Evolutionary conservation across 2,888 invertebrate species (phyloP), one percentile per base, ranked within the genome.

Genomic region (Pachydiplax longipennis): DNA sequence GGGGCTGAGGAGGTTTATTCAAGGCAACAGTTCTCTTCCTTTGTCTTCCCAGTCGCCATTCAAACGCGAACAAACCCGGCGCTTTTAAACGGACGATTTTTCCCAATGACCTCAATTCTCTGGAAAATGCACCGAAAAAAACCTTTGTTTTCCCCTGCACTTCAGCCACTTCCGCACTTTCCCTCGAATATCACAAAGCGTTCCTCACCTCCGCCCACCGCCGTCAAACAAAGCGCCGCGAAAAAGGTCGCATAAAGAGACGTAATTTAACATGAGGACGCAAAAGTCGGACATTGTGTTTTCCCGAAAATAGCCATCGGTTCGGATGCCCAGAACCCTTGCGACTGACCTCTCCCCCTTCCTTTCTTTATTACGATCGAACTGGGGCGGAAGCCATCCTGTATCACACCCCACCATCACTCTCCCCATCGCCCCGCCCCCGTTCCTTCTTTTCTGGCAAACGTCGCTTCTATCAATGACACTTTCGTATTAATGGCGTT

Each of bases 261-360:
- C 61, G 61, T 40, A 87, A 87, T 87, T 61, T 87, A 87, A 87
- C 87, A n/a, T 65, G 65, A 87, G 87, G 83, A 58, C 15, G 53
- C 58, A 58, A 25, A 87, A 87, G 87, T 61, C 61, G 61, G 87
- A 87, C 61, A 87, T 87, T 87, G 87, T 61, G 40, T 87, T 61
- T 87, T 87, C 37, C n/a, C 65, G 83, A 87, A 87, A 87, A 87
- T 87, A 87, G 87, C 87, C 87, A 65, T 87, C 61, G 37, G 22
- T 73, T n/a, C 48, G 15, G 37, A n/a, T 35, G 48, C 22, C 10
- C 81, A 15, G 4, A 25, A 35, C 53, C 31, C 53, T 58, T 58
- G 48, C 48, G n/a, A 82, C 87, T 87, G 40, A 61, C 31, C 87
- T 22, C 87, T 22, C 82, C 82, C 44, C 15, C 12, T 81, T 58